Evolutionary conservation across 2,888 invertebrate genomes (phyloP).

Genomic region (Calameuta filiformis): DNA sequence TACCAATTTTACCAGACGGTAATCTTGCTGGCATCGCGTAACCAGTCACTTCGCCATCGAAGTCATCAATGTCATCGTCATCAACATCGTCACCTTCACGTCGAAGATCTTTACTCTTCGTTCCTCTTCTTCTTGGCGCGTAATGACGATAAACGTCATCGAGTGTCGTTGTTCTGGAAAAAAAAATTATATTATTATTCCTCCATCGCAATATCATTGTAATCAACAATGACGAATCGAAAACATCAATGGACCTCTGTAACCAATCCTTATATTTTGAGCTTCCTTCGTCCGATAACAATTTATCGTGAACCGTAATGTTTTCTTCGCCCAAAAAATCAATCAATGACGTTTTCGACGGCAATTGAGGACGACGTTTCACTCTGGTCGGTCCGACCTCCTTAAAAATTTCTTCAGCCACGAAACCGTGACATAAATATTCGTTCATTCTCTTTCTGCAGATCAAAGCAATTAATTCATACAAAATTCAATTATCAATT

Average conservation of each 20-base stretch:
- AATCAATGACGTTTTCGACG: slow-evolving; percentile 50
- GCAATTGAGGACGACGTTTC: slow-evolving; percentile 65
- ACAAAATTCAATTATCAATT: not conserved
- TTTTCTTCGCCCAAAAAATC: slow-evolving; percentile 49
- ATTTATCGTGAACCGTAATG: slow-evolving; percentile 66
- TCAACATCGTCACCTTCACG: slow-evolving; percentile 55
- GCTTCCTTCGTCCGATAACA: slow-evolving; percentile 78
- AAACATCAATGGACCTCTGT: slow-evolving; percentile 70
- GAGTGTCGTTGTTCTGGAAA: slow-evolving; percentile 74
- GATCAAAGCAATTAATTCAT: slow-evolving; percentile 11
- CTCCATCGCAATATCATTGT: not conserved
- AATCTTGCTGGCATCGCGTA: slow-evolving; percentile 64
- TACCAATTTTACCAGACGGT: slow-evolving; percentile 51
- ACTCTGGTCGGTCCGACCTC: slow-evolving; percentile 69
- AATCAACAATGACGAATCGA: not conserved
- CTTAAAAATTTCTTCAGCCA: slow-evolving; percentile 78
- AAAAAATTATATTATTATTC: not conserved
- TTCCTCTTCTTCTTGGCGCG: slow-evolving; percentile 57
- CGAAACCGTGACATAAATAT: slow-evolving; percentile 79
- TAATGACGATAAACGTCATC: slow-evolving; percentile 78
- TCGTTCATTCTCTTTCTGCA: slow-evolving; percentile 81
- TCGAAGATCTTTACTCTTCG: slow-evolving; percentile 50
- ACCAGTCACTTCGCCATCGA: slow-evolving; percentile 73
- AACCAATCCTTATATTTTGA: slow-evolving; percentile 81
- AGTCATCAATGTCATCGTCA: slow-evolving; percentile 67